Evolutionary conservation across 2,888 invertebrate species (phyloP).

Genomic region (Galerucella calmariensis): DNA sequence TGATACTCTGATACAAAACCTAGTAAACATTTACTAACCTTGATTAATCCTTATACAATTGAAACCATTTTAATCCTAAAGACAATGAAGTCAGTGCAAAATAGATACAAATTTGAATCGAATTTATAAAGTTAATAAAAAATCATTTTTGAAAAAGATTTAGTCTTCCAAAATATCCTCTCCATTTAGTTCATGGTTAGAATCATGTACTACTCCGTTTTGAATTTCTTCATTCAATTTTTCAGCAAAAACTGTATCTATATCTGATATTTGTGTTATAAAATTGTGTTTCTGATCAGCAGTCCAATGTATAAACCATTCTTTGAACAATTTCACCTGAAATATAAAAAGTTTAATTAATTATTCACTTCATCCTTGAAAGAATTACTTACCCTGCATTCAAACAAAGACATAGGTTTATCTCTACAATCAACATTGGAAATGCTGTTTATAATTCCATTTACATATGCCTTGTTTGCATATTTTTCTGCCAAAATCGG

Average conservation of each 20-base stretch:
- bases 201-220: constrained; percentile 57
- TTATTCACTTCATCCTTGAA: neutral
- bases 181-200: constrained; percentile 45
- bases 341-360: constrained; percentile 35
- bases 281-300: constrained; percentile 78
- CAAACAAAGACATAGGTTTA: constrained; percentile 84
- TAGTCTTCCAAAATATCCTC: constrained; percentile 55
- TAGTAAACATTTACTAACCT: neutral
- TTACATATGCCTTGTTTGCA: constrained; percentile 73
- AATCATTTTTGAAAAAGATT: constrained; percentile 23
- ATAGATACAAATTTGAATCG: neutral
- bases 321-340: constrained; percentile 83
- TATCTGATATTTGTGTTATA: constrained; percentile 75
- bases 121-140: neutral
- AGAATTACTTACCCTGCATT: constrained; percentile 75
- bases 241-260: constrained; percentile 77
- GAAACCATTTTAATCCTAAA: neutral
- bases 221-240: constrained; percentile 73
- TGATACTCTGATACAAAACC: neutral
- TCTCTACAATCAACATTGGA: constrained; percentile 76
- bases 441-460: constrained; percentile 78
- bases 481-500: constrained; percentile 78
- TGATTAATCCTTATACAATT: neutral
- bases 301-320: constrained; percentile 86
- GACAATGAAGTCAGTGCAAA: constrained; percentile 6